phyloP scores from a whole-genome alignment of 2,113 vertebrate species.

The Gallinago undulata region DNA sequence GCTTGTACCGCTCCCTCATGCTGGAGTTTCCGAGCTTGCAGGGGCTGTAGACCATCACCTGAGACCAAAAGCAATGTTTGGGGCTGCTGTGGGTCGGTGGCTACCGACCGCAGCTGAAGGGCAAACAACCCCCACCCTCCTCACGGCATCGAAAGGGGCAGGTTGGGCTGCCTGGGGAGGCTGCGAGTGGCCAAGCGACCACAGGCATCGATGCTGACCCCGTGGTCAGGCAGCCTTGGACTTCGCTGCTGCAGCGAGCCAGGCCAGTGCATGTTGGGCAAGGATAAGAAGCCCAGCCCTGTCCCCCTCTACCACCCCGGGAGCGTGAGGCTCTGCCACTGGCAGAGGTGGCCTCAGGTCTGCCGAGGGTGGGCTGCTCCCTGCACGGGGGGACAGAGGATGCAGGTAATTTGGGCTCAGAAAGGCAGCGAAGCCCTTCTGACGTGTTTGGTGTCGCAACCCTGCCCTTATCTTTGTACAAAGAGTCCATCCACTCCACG shows the following conservation, averaged over 20 bases:
- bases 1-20: neutral
- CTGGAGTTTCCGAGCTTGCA: neutral
- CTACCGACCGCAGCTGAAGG: rapidly evolving
- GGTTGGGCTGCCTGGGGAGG: neutral
- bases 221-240: neutral
- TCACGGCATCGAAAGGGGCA: rapidly evolving
- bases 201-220: neutral
- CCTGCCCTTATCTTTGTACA: slow-evolving; percentile 10
- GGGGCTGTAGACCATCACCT: neutral
- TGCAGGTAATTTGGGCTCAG: neutral
- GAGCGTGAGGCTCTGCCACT: neutral
- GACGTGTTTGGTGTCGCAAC: slow-evolving; percentile 11
- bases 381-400: rapidly evolving
- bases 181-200: neutral
- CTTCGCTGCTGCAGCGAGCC: rapidly evolving
- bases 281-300: neutral
- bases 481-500: neutral
- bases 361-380: neutral
- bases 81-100: neutral
- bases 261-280: neutral
- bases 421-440: neutral
- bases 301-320: neutral
- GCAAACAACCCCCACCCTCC: neutral
- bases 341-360: neutral
- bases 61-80: neutral